Base-by-base conservation (phyloP, 1,140 invertebrate genomes). In the Ladona fulva region DNA sequence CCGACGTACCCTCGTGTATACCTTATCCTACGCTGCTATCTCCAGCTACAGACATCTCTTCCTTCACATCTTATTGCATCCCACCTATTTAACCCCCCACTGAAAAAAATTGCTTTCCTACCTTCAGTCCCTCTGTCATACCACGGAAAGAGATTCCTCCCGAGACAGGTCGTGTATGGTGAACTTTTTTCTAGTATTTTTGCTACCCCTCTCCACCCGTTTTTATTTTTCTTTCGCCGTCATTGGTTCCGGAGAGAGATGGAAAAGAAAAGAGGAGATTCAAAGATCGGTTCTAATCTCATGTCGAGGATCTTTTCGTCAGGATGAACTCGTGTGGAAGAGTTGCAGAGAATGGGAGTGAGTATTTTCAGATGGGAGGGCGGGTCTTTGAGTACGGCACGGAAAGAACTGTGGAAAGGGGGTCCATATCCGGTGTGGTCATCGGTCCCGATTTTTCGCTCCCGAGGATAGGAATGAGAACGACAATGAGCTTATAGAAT, bases 401-500 rank as follows among this genome's bases (percentile, higher is more conserved):
- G n/a, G n/a, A n/a, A n/a, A n/a, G n/a, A n/a, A n/a, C n/a, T n/a
- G 29, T 5, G 29, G 29, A 37, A 37, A 37, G 29, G 8, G 29
- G 29, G 29, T 37, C 52, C n/a, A 16, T 19, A 66, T 66, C n/a
- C 52, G n/a, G 44, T 19, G 10, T 52, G 44, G 52, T 66, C 52
- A 66, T 66, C 52, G n/a, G 52, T 3, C 14, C 52, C 52, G 52
- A 66, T 22, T 66, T 66, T 66, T 66, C 52, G 52, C 52, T 66
- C 52, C 52, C 14, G 52, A 16, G 52, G n/a, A 66, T 12, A 66
- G 10, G 10, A 52, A 52, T n/a, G 44, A 52, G 52, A 22, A 66
- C n/a, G 52, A 37, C 52, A 66, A 66, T 66, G 52, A 66, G 52
- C 52, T 66, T 66, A 66, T 66, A 19, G 52, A 66, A 66, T 66